A percentile compares a stretch with the other conserved stretches of the same genome.
phyloP scores from a whole-genome alignment of 2,888 invertebrate species.

The Brenthis ino region DNA sequence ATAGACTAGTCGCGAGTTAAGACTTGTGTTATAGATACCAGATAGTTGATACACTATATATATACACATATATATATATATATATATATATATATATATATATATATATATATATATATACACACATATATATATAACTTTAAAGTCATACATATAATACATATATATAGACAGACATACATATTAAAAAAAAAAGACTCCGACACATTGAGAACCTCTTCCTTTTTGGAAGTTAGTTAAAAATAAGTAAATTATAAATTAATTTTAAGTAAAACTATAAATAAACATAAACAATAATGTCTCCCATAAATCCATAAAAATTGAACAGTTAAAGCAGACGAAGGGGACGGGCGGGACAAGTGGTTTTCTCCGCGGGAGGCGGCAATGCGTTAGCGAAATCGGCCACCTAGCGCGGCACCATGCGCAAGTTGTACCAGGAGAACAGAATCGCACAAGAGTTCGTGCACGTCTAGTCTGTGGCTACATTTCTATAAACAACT shows the following conservation, averaged over 20 bases:
- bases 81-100: too few relatives aligned
- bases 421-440: constrained; percentile 67
- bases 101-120: too few relatives aligned
- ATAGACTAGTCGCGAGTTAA: too few relatives aligned
- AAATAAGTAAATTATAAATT: not conserved
- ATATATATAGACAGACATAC: too few relatives aligned
- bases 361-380: constrained; percentile 19
- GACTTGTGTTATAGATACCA: too few relatives aligned
- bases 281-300: not conserved
- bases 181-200: too few relatives aligned
- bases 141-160: too few relatives aligned
- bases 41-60: too few relatives aligned
- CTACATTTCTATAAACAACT: not conserved
- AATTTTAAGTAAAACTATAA: not conserved
- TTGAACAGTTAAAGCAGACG: constrained; percentile 2
- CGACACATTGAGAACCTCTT: too few relatives aligned
- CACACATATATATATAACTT: too few relatives aligned
- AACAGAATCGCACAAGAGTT: constrained; percentile 48
- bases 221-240: too few relatives aligned
- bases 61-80: too few relatives aligned
- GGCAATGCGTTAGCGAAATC: constrained; percentile 13
- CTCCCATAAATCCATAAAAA: not conserved
- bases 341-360: not conserved
- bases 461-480: not conserved
- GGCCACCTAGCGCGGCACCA: constrained; percentile 49